Base-by-base conservation (phyloP, 2,797 vertebrate species). In the Gorsachius magnificus region DNA sequence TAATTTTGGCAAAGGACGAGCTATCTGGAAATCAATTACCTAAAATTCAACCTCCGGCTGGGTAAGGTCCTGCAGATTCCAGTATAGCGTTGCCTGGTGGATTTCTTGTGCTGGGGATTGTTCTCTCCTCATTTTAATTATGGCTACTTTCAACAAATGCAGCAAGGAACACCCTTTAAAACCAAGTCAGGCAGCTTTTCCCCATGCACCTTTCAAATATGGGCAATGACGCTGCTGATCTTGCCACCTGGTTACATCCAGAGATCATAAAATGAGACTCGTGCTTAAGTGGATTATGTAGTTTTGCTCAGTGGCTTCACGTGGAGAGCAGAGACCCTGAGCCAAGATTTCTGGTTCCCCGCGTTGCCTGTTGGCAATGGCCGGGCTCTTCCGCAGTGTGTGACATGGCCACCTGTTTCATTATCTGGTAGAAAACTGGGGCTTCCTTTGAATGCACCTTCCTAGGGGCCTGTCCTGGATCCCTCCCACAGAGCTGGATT, bases 21-120 rank as follows among this genome's bases (percentile, higher is more conserved):
- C 80, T 94, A 95, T 95, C 68, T 85, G 90, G 71, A 95, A 94
- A 87, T 88, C 60, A 85, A 33, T 97, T 95, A 87, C 76, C 84
- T 91, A 75, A 92, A 95, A 92, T 58, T 78, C 75, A 71, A 4
- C 35, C 72, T 95, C 76, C 5, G 5, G n/a, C 83, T 90, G 86
- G 18, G 53, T 77, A 57, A 75, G 51, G 57, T 83, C 71, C 64
- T 92, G 53, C 17, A 78, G 83, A 83, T 92, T 83, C 45, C 81
- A 90, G 46, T 74, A 19, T 0, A 83, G 48, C 1, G 2, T 45
- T 80, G 45, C 78, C 48, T 87, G 50, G 70, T 83, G 56, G 22
- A 70, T 87, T 91, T 88, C 83, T 89, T 80, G 26, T 36, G 14
- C 16, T 77, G 41, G 0, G 6, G 46, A 29, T 80, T 91, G 43